phyloP scores from a whole-genome alignment of 2,797 vertebrate genomes.

The Lagocephalus sceleratus region DNA sequence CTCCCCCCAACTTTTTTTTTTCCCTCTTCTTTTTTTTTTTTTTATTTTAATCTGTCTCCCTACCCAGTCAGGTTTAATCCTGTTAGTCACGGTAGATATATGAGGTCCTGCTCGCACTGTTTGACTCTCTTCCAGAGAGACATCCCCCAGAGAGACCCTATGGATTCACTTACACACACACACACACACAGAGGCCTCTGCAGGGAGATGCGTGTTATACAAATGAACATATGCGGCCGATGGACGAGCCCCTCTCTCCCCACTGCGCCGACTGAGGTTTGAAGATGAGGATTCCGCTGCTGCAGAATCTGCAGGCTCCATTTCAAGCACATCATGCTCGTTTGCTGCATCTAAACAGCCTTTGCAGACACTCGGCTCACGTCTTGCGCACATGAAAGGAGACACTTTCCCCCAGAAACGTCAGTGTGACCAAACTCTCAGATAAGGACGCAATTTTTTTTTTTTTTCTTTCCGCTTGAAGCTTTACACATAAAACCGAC shows the following conservation, averaged over 20 bases:
- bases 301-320: constrained; percentile 15
- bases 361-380: constrained; percentile 9
- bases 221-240: constrained; percentile 16
- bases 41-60: constrained; percentile 53
- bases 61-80: constrained; percentile 72
- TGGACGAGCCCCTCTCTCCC: constrained; percentile 7
- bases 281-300: constrained; percentile 27
- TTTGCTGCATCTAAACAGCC: constrained; percentile 18
- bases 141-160: constrained; percentile 61
- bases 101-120: constrained; percentile 57
- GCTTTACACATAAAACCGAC: too few relatives aligned
- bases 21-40: background rate
- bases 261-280: constrained; percentile 26
- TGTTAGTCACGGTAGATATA: constrained; percentile 73
- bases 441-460: background rate
- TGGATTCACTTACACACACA: constrained; percentile 43
- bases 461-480: too few relatives aligned
- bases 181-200: constrained; percentile 16
- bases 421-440: constrained; percentile 3
- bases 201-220: constrained; percentile 17
- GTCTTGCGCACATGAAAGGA: constrained; percentile 40
- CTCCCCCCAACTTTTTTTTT: background rate
- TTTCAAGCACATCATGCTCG: constrained; percentile 32
- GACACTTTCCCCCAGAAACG: constrained; percentile 19
- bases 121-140: constrained; percentile 62